Percentiles rank a stretch among this genome's conserved stretches.
Conservation (phyloP, 2,797 vertebrate species). For the Oreochromis mossambicus region DNA sequence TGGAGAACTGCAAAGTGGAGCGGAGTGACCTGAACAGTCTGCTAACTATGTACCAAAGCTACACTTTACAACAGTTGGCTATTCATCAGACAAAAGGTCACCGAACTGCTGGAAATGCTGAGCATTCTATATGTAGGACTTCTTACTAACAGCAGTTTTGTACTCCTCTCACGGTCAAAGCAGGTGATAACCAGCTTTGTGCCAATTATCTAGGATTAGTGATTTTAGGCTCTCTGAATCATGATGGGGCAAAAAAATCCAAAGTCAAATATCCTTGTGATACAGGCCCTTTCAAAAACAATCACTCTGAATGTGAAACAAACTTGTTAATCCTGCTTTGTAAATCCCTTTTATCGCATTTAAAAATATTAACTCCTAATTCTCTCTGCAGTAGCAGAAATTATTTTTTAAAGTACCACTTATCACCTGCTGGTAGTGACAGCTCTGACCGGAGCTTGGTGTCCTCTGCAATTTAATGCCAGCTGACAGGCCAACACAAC, state of each 20-base stretch:
- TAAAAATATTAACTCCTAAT: accelerated
- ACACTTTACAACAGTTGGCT: neutral
- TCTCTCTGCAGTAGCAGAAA: neutral
- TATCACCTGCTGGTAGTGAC: neutral
- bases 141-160: neutral
- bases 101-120: neutral
- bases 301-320: neutral
- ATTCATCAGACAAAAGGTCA: neutral
- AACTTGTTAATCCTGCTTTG: neutral
- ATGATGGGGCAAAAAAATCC: neutral
- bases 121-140: neutral
- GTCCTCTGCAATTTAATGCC: neutral
- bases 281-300: neutral
- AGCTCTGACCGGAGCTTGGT: neutral
- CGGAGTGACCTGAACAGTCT: neutral
- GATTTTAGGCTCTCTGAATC: neutral
- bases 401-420: neutral
- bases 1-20: neutral
- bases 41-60: neutral
- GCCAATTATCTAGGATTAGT: neutral
- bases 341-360: neutral
- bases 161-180: neutral
- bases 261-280: neutral
- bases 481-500: neutral
- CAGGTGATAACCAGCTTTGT: neutral